Base-by-base conservation (phyloP, 2,797 vertebrate genomes). In the Macropodus opercularis region DNA sequence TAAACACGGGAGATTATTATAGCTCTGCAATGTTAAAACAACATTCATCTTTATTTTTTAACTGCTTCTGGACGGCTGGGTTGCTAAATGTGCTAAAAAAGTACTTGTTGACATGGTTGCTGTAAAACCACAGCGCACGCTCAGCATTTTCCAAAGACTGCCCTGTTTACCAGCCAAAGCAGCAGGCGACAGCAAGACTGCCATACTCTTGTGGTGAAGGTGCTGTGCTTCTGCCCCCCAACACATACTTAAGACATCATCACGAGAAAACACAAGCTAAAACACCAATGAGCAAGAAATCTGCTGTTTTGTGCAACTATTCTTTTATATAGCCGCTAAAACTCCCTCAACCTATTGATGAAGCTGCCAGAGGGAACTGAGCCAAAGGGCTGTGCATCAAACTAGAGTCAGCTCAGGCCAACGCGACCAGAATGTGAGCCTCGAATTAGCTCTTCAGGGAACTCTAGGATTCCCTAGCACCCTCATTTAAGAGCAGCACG, bases 91-190 rank as follows among this genome's bases (percentile, higher is more conserved):
- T 69, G 80, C 87, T 75, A 79, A 90, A 89, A 89, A 85, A 84
- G 87, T 85, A 72, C 84, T 86, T 86, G 84, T 89, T 90, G 84
- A 90, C 85, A 86, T 79, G 79, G 79, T 86, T 86, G 79, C 78
- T 86, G 85, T 81, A 88, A 88, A 90, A 86, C 86, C 88, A 90
- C 81, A 88, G 61, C 65, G 85, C 88, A 67, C 63, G 85, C 84
- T 90, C 87, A 86, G 90, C 85, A 76, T 85, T 92, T 90, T 90
- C 85, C 83, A 89, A 86, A 89, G 83, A 81, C 85, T 83, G 82
- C 70, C 76, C 77, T 81, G 87, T 88, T 89, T 88, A 89, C 83
- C 77, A 89, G 83, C 80, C 71, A 80, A 77, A 76, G 65, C 81
- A n/a, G n/a, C 75, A 72, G 80, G 83, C 79, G 70, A 88, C 85